Percentiles rank a stretch among this genome's conserved stretches.
phyloP scores from a whole-genome alignment of 2,113 vertebrate genomes.

The Talpa occidentalis region DNA sequence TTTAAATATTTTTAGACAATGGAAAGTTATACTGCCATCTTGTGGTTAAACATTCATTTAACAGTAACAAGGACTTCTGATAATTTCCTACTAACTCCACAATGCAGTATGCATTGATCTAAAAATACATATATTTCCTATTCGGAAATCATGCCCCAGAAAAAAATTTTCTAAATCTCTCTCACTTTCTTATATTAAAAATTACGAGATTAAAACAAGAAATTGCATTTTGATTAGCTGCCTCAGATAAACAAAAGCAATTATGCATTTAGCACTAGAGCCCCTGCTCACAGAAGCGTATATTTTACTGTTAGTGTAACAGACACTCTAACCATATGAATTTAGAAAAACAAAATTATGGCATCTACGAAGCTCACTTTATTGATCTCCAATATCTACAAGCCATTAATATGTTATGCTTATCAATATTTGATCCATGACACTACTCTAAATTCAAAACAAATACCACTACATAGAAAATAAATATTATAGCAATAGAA shows the following conservation, averaged over 20 bases:
- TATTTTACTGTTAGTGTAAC: conserved; percentile 14
- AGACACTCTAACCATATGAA: neutral
- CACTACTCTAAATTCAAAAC: conserved; percentile 3
- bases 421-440: neutral
- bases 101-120: neutral
- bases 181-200: conserved; percentile 40
- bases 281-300: neutral
- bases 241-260: conserved; percentile 26
- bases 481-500: conserved; percentile 46
- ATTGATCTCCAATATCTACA: conserved; percentile 12
- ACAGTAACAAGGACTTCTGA: neutral
- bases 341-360: conserved; percentile 16
- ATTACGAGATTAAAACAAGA: neutral
- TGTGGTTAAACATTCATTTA: conserved; percentile 65
- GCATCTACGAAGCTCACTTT: neutral
- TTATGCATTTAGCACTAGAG: neutral
- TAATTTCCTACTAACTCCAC: neutral
- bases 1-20: neutral
- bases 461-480: conserved; percentile 24
- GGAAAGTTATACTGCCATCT: conserved; percentile 76
- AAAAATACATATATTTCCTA: neutral
- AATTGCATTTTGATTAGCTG: conserved; percentile 25
- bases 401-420: conserved; percentile 31
- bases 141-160: neutral
- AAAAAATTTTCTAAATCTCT: neutral